Evolutionary conservation across 1,140 invertebrate species (phyloP).

Genomic region (Gryllus bimaculatus): DNA sequence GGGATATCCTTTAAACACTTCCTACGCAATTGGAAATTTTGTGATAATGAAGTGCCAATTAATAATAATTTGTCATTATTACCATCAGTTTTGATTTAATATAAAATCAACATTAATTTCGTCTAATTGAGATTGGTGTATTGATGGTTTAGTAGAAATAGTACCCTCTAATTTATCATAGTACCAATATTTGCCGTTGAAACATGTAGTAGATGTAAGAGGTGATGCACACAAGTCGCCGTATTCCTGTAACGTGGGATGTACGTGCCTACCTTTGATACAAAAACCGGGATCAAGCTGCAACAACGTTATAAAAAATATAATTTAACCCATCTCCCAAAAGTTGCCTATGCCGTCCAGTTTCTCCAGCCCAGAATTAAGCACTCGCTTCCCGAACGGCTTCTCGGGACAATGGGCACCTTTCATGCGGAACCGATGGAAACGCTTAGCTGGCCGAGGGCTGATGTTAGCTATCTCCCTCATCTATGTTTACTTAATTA

Average conservation of each 20-base stretch:
- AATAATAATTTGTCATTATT: too few relatives aligned
- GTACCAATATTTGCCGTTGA: too few relatives aligned
- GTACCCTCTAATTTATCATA: background rate
- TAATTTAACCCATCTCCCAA: background rate
- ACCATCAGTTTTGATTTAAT: too few relatives aligned
- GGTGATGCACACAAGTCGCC: too few relatives aligned
- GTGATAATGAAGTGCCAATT: too few relatives aligned
- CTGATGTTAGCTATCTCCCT: background rate
- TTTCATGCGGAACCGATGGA: slow-evolving; percentile 1
- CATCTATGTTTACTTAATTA: background rate
- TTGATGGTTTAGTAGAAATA: background rate
- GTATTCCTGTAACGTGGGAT: too few relatives aligned
- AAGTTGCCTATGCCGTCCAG: background rate
- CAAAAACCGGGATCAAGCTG: too few relatives aligned
- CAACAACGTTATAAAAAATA: background rate
- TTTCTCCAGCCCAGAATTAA: background rate
- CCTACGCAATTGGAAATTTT: too few relatives aligned
- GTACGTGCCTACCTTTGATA: too few relatives aligned
- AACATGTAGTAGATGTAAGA: too few relatives aligned
- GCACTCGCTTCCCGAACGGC: background rate
- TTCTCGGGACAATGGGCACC: background rate
- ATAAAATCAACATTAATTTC: too few relatives aligned
- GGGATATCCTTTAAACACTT: too few relatives aligned
- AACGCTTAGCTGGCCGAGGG: background rate
- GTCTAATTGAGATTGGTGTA: background rate